Evolutionary conservation across 2,797 vertebrate genomes (phyloP), one percentile per base, ranked within the genome.

Genomic region (Chlorospingus flavigularis): DNA sequence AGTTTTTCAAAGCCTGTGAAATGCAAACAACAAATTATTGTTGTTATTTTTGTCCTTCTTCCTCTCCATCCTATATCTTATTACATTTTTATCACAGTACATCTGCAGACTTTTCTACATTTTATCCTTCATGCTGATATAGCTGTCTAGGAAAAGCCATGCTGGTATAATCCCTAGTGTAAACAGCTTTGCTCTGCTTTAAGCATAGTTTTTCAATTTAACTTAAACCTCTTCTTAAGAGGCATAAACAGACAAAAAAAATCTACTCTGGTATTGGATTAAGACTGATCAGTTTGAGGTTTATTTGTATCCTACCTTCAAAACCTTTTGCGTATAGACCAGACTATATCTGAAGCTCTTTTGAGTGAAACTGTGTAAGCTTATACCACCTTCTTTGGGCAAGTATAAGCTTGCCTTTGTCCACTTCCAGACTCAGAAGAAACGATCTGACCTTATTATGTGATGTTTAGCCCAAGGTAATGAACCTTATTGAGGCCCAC

Each of bases 11-110:
- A 92, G 79, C 58, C 55, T 86, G 37, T 86, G 72, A 88, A 95
- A 95, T 84, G 43, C 55, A 90, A 90, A 81, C 58, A 92, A 80
- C 47, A 90, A 96, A 92, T 94, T 77, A 83, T 80, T 92, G 78
- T 87, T 94, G 81, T 86, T 95, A 88, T 91, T 94, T 43, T 72
- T 30, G 8, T 75, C 58, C 43, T 93, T 93, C 84, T 33, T 90
- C 83, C 77, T 88, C 47, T 81, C 51, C 26, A 16, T 74, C 24
- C 50, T 60, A 57, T 62, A 81, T n/a, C 17, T 73, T 76, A 86
- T 40, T 86, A 53, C 30, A 39, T 73, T 88, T 91, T 95, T 89
- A 70, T 82, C 60, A 74, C 40, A 84, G 25, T 60, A 66, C 15
- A 66, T 90, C 77, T 84, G 19, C 40, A 93, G 33, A 71, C 4